Evolutionary conservation across 2,113 vertebrate genomes (phyloP), one percentile per base, ranked within the genome.

Genomic region (Cyprinodon variegatus): DNA sequence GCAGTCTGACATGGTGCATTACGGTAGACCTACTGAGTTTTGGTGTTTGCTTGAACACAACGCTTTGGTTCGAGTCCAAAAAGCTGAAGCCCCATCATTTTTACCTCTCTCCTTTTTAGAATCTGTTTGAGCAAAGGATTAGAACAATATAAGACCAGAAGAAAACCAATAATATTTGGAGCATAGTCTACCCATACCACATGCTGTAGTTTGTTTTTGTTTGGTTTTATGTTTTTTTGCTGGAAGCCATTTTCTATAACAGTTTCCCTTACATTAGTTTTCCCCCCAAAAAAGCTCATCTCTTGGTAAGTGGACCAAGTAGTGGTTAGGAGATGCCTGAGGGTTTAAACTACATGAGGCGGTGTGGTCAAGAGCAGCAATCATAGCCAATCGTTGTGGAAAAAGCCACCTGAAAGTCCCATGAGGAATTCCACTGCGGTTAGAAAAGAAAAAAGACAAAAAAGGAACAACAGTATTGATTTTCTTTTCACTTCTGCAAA

Each of bases 251-350:
- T 90, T 89, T 83, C 73, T 68, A 62, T 83, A 90, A 82, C 74
- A 72, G 72, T 88, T 85, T 78, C 59, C 41, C 57, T 67, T 74
- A 45, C 80, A 62, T 60, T 50, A 57, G 78, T 81, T 83, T 72
- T 71, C 84, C 91, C 74, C 84, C 40, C 88, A 91, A 57, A 68
- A 90, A 85, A 86, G 63, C 70, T 87, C 68, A 82, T 90, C 85
- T 76, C 50, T 77, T 82, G 72, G 82, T 88, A 72, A 77, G 64
- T 7, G 17, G 78, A 88, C 79, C 81, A 68, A 72, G 81, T 20
- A 76, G 84, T 81, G 89, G 82, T 82, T 86, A 60, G 57, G 75
- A 89, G 72, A 88, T 59, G 79, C 79, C 77, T 86, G 84, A 86
- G 88, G 90, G 81, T 68, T 78, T 62, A 64, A 63, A 70, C 63